A percentile compares a stretch with the other conserved stretches of the same genome.
Evolutionary conservation across 2,797 vertebrate species (phyloP).

Genomic region (Setipinna tenuifilis): DNA sequence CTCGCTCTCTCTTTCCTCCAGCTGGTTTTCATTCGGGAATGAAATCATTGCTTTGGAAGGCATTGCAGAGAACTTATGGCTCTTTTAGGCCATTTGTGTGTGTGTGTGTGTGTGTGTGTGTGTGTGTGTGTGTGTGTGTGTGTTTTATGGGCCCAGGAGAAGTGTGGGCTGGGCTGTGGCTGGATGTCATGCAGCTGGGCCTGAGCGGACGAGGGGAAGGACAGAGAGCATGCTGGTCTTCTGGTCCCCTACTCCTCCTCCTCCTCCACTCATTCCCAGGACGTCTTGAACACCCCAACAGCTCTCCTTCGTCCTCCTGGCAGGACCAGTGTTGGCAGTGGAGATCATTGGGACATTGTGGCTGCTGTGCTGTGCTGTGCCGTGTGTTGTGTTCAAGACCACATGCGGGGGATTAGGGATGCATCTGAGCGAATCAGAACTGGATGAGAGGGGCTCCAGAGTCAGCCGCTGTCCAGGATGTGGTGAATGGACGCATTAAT

Average conservation of each 20-base stretch:
- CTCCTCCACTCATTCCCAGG: no score
- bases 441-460: not conserved
- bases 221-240: not conserved
- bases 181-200: constrained; percentile 14
- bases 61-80: constrained; percentile 25
- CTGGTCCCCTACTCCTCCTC: not conserved
- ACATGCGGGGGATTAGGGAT: not conserved
- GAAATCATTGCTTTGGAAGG: constrained; percentile 48
- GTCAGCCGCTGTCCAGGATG: not conserved
- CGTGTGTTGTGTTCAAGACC: not conserved
- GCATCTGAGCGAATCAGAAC: not conserved
- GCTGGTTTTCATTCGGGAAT: constrained; percentile 56
- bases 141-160: constrained; percentile 19
- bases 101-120: not conserved
- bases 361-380: not conserved
- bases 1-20: constrained; percentile 40
- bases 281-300: no score
- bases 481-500: not conserved
- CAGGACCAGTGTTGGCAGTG: not conserved
- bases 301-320: not conserved
- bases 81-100: constrained; percentile 14
- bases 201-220: not conserved
- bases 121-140: not conserved
- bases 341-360: not conserved
- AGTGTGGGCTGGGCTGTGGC: constrained; percentile 4